Evolutionary conservation across 1,140 invertebrate genomes (phyloP), one percentile per base, ranked within the genome.

Genomic region (Hesperophylax magnus): DNA sequence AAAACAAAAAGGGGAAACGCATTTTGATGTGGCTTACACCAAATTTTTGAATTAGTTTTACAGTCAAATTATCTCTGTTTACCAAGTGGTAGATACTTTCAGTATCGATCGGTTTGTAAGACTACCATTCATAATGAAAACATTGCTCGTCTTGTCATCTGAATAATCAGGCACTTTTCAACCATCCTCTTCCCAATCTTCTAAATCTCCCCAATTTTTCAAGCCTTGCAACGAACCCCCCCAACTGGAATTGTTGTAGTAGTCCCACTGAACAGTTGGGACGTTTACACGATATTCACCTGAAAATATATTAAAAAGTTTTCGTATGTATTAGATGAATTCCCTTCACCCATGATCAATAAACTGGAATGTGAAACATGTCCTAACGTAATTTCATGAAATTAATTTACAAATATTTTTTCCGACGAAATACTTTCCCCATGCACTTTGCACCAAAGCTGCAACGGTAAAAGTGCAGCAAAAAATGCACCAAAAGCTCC

Each of bases 381-480:
- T n/a, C n/a, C n/a, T n/a, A n/a, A n/a, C n/a, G n/a, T n/a, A n/a
- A n/a, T n/a, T n/a, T n/a, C 18, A 9, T 27, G 60, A 24, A 63
- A 63, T 27, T 1, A 65, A 47, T 2, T 27, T 65, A 31, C 14
- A 22, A 22, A 9, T 31, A 15, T 65, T 31, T 31, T 24, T 65
- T 65, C 15, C 5, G 7, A 17, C 18, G 3, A 47, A 69, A 39
- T 69, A 47, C 67, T 47, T 71, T 71, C 67, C 6, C 34, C n/a
- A 11, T 18, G 34, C 17, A 52, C 34, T 22, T 47, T 71, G 39
- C 39, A 71, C 15, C 3, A 1, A 20, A 24, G n/a, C 5, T 34
- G 18, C 18, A 52, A 39, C 8, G 17, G 22, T 18, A 39, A 71
- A 71, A 71, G 67, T 71, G 67, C 67, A 71, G n/a, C 67, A 71